These are phyloP conservation scores for Lasiurus cinereus DNA, from an alignment of 2,113 vertebrate species.

Conservation along the genomic window DNA sequence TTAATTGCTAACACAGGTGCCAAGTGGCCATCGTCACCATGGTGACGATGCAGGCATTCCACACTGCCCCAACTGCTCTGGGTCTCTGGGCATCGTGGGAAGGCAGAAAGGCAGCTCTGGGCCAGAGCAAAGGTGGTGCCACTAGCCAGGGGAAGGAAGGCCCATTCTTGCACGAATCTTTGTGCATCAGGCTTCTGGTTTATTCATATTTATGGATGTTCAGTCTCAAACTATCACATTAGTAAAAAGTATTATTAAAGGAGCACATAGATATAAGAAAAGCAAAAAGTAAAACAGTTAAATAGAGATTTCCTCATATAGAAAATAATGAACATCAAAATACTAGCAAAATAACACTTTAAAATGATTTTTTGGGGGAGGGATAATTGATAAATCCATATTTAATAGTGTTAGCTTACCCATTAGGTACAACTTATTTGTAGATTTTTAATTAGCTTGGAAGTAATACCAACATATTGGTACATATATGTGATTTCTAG, in stretches of 20 bases:
- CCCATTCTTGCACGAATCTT: no score
- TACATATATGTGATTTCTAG: neutral
- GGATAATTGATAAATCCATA: neutral
- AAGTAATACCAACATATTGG: neutral
- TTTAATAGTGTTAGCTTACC: neutral
- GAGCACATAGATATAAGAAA: neutral
- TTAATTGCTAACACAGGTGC: no score
- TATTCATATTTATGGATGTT: neutral
- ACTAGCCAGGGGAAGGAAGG: no score
- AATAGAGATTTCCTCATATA: neutral
- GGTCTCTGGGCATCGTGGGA: no score
- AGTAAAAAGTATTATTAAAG: conserved; percentile 47
- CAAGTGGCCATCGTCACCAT: no score
- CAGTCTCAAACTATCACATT: neutral
- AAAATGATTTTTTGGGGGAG: neutral
- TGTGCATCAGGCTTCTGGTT: neutral
- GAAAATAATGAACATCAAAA: neutral
- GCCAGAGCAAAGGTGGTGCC: no score
- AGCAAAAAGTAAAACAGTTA: neutral
- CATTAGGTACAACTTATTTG: conserved; percentile 20
- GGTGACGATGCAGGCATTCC: no score
- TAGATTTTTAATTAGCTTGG: neutral
- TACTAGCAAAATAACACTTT: neutral
- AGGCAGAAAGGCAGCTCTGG: no score
- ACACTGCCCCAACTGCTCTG: no score